Base-by-base conservation (phyloP, 2,113 vertebrate species). In the Pseudopipra pipra region DNA sequence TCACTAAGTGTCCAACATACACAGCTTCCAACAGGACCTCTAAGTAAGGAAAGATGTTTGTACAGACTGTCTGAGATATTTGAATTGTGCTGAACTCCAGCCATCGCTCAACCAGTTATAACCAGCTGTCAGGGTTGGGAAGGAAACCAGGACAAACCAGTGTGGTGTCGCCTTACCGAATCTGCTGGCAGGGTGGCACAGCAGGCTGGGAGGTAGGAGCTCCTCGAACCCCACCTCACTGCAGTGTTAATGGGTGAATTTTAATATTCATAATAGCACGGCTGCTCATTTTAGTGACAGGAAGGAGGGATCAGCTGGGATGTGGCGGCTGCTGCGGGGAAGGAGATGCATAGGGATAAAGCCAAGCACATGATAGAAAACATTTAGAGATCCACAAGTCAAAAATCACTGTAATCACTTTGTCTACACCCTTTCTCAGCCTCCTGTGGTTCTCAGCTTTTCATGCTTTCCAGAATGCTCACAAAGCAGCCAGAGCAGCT, bases 1-100 rank as follows among this genome's bases (percentile, higher is more conserved):
- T 97, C 93, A 87, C 87, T 24, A 63, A 85, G 66, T 93, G 87
- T 91, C 92, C 95, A 91, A 78, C 61, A 85, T 73, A 78, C 51
- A n/a, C 85, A 61, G 71, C 85, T 93, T 87, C 93, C 90, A 93
- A 58, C 44, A 46, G 92, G 73, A 91, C 77, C 87, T 87, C 70
- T 74, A 46, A 93, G 95, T 24, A 77, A 71, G 76, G 59, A 89
- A 41, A 2, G 8, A 61, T 96, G 90, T 95, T 96, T 97, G 65
- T 56, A 21, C 25, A 93, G 89, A 68, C 92, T 82, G 94, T 89
- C 90, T 94, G 93, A 95, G 81, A 72, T 78, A 82, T 79, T n/a
- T 47, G 93, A 94, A 76, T 89, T 55, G 87, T 78, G 85, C 87
- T 94, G 92, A 89, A 91, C 80, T 85, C 87, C 62, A 76, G 92